Conservation (phyloP, 2,888 invertebrate genomes). For the Graphium colonna region DNA sequence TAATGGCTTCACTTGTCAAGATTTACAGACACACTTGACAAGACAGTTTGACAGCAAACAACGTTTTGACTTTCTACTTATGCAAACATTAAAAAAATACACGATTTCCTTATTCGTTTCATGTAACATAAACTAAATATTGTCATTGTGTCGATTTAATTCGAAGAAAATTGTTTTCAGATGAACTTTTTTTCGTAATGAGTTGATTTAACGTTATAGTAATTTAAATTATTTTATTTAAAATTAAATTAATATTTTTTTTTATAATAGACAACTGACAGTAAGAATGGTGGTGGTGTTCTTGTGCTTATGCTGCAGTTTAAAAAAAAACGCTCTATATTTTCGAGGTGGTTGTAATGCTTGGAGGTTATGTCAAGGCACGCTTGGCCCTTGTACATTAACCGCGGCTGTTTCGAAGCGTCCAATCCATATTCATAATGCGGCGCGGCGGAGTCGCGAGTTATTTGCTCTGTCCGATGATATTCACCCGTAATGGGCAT, state of each 20-base stretch:
- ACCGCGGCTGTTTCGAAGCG: conserved; percentile 30
- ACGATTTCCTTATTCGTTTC: background rate
- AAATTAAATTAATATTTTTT: background rate
- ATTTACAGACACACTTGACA: no score
- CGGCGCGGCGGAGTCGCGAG: conserved; percentile 43
- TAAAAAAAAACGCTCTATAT: background rate
- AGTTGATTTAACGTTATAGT: no score
- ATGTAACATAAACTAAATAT: background rate
- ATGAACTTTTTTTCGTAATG: no score
- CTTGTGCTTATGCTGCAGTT: background rate
- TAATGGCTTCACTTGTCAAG: conserved; percentile 37
- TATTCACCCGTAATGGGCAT: conserved; percentile 49
- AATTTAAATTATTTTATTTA: no score
- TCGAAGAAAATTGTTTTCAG: no score
- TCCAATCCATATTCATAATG: conserved; percentile 33
- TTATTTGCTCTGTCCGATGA: conserved; percentile 60
- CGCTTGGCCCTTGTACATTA: conserved; percentile 2
- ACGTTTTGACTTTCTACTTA: conserved; percentile 31
- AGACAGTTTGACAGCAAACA: conserved; percentile 39
- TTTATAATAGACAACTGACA: background rate
- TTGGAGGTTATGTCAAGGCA: conserved; percentile 10
- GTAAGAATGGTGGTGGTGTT: no score
- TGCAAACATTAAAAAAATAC: conserved; percentile 19
- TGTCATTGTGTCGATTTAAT: no score
- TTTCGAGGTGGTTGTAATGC: background rate